These are phyloP conservation scores for Tinea pellionella DNA, from an alignment of 2,888 invertebrate species.

Conservation along the genomic window DNA sequence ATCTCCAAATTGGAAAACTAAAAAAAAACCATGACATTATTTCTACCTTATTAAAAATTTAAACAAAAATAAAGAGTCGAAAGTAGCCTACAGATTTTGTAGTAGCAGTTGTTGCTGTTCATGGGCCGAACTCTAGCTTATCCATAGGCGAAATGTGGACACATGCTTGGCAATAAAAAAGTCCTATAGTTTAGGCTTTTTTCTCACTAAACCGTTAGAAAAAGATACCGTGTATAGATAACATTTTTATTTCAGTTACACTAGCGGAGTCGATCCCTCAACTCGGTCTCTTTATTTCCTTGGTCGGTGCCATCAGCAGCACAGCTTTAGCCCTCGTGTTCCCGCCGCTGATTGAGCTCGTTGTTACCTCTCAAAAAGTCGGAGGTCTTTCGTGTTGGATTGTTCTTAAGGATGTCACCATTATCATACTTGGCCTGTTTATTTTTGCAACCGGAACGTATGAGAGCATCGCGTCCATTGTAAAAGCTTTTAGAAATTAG, in stretches of 20 bases:
- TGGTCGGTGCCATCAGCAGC: slow-evolving; percentile 92
- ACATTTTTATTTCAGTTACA: slow-evolving; percentile 74
- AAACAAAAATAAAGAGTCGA: no score
- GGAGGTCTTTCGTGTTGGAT: slow-evolving; percentile 54
- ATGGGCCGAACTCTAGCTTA: no score
- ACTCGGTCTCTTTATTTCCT: slow-evolving; percentile 86
- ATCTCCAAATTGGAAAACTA: no score
- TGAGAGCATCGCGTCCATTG: slow-evolving; percentile 75
- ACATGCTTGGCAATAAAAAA: no score
- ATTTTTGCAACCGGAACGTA: slow-evolving; percentile 82
- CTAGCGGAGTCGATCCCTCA: slow-evolving; percentile 89
- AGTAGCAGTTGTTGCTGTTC: no score
- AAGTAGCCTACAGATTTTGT: no score
- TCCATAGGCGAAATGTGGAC: no score
- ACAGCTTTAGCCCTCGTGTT: slow-evolving; percentile 88
- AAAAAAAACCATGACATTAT: no score
- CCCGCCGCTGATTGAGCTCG: slow-evolving; percentile 88
- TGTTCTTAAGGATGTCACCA: slow-evolving; percentile 70
- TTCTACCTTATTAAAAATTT: no score
- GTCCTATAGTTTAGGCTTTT: no score
- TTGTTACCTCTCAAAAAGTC: slow-evolving; percentile 72
- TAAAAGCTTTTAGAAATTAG: slow-evolving; percentile 46
- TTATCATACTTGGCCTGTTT: slow-evolving; percentile 75
- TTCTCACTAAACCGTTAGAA: no score
- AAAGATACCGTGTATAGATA: no score